Conservation (phyloP, 2,888 invertebrate genomes). For the Eristalis pertinax region DNA sequence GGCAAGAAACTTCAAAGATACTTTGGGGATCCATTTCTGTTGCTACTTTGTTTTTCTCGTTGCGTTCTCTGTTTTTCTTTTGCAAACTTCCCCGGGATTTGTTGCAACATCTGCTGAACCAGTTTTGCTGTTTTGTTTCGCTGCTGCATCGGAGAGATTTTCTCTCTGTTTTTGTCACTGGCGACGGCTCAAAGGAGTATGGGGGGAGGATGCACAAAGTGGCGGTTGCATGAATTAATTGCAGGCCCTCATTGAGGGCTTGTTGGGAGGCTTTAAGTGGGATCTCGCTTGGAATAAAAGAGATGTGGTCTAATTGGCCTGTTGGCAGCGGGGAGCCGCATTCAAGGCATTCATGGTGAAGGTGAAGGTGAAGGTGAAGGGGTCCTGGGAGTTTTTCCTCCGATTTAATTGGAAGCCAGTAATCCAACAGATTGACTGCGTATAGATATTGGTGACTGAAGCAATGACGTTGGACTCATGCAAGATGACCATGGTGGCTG, state of each 20-base stretch:
- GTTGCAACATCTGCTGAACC: constrained; percentile 65
- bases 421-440: background rate
- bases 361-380: background rate
- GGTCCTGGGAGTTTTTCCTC: background rate
- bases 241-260: constrained; percentile 3
- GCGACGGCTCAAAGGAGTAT: background rate
- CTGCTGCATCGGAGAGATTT: constrained; percentile 7
- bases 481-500: too few species aligned
- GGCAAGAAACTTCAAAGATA: constrained; percentile 49
- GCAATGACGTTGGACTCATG: too few species aligned
- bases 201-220: constrained; percentile 21
- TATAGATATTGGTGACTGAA: too few species aligned
- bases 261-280: background rate
- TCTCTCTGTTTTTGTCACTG: constrained; percentile 2
- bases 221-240: constrained; percentile 56
- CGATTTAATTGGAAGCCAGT: background rate
- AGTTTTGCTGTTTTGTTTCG: constrained; percentile 32
- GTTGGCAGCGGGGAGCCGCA: background rate
- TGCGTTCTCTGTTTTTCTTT: background rate
- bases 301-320: background rate
- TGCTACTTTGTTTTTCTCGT: background rate
- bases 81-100: constrained; percentile 48
- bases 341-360: background rate
- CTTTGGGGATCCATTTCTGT: constrained; percentile 34
- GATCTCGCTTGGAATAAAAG: background rate